Conservation (phyloP, 1,140 invertebrate genomes). For the Zaprionus tsacasi region DNA sequence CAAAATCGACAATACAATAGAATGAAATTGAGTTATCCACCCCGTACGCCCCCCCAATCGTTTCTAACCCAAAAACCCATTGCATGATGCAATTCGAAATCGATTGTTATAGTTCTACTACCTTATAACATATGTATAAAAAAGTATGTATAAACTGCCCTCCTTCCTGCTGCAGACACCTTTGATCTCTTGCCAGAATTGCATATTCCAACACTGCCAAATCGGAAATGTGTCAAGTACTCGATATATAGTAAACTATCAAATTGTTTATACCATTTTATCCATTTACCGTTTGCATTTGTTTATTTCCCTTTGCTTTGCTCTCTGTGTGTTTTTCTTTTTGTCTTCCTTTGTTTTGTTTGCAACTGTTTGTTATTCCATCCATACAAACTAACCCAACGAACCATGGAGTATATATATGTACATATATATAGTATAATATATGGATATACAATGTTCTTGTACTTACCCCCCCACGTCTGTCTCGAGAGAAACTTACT, state of each 20-base stretch:
- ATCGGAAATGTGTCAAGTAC: constrained; percentile 58
- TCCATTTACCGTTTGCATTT: constrained; percentile 31
- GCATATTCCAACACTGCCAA: constrained; percentile 43
- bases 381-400: constrained; percentile 8
- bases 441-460: background rate
- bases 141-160: background rate
- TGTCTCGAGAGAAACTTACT: background rate
- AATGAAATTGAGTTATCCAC: background rate
- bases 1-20: background rate
- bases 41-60: background rate
- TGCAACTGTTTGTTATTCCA: constrained; percentile 15
- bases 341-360: constrained; percentile 18
- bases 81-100: constrained; percentile 22
- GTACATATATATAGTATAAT: background rate
- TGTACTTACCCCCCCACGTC: background rate
- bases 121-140: background rate
- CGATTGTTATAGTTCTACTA: constrained; percentile 7
- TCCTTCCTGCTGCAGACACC: background rate
- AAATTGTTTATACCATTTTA: constrained; percentile 8
- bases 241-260: constrained; percentile 28
- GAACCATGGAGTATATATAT: constrained; percentile 9
- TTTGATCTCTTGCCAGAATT: constrained; percentile 34
- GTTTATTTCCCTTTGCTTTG: constrained; percentile 13
- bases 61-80: background rate
- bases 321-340: background rate